A percentile compares a stretch with the other conserved stretches of the same genome.
Evolutionary conservation across 2,113 vertebrate genomes (phyloP).

Genomic region (Ictalurus punctatus): DNA sequence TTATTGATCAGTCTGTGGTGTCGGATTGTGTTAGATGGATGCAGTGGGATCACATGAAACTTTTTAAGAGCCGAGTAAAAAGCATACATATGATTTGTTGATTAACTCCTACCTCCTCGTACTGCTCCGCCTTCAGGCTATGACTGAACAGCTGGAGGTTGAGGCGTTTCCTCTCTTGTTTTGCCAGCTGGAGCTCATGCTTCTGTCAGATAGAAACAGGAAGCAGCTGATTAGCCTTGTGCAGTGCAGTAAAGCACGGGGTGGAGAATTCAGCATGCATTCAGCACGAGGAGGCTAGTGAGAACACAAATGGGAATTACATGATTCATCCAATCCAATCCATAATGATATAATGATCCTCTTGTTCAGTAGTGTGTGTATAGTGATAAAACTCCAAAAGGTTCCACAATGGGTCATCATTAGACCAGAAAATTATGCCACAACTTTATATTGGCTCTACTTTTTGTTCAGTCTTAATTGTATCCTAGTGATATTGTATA

Average conservation of each 20-base stretch:
- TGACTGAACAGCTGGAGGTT: conserved; percentile 71
- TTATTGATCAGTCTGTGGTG: conserved; percentile 36
- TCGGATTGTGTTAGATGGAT: conserved; percentile 28
- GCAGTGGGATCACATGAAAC: conserved; percentile 18
- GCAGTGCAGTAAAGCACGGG: not conserved
- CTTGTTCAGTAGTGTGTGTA: not conserved
- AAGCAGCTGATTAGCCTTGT: not conserved
- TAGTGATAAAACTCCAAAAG: not conserved
- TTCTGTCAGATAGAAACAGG: conserved; percentile 67
- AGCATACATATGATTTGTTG: conserved; percentile 35
- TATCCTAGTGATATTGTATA: not conserved
- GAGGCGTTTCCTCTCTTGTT: conserved; percentile 69
- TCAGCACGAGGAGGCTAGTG: no score
- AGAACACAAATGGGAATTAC: conserved; percentile 14
- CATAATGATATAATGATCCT: not conserved
- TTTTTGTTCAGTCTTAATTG: not conserved
- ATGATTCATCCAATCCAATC: not conserved
- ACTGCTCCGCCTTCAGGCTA: conserved; percentile 68
- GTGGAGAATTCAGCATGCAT: not conserved
- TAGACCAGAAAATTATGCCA: not conserved
- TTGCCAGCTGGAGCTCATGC: conserved; percentile 75
- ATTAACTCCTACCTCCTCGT: conserved; percentile 75
- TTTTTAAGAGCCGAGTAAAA: conserved; percentile 26
- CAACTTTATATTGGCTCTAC: not conserved
- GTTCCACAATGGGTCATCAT: not conserved